Base-by-base conservation (phyloP, 2,888 invertebrate species). In the Fragum fragum region DNA sequence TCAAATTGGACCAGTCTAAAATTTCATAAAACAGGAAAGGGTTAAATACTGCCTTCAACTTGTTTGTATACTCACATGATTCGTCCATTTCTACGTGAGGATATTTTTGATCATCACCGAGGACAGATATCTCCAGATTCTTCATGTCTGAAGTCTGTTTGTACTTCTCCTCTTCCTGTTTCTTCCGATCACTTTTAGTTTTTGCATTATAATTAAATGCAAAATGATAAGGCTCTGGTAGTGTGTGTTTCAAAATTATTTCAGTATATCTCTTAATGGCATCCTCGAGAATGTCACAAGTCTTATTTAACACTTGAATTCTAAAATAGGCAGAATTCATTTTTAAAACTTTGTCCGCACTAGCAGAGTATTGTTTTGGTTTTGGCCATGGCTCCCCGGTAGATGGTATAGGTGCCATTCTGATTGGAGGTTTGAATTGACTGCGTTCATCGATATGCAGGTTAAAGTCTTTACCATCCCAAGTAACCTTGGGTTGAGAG, bases 251-350 rank as follows among this genome's bases (percentile, higher is more conserved):
- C 26, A 93, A 91, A 63, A 96, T 95, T 16, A 95, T 94, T 2
- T 92, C 90, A 76, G 92, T 93, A 87, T 96, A 96, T 52, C 96
- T 94, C 66, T 91, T 88, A 9, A 96, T 87, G 0, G 96, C 96
- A 52, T 95, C 93, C 53, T 95, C 94, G n/a, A 96, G 90, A 59
- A 96, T 94, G 73, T 95, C 95, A 90, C 96, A 96, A 9, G 93
- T 94, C 68, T 95, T 95, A 95, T 85, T 87, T 23, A 78, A 47
- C 16, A 83, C 73, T 11, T 73, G 55, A 9, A 89, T 79, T 57
- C 72, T 76, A 73, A 89, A 87, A 29, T 70, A 69, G 28, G 53
- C 68, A 11, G 32, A 52, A 7, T 81, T 72, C 36, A 85, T 52
- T n/a, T 75, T 70, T 16, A 85, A 66, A n/a, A 81, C 57, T n/a